Evolutionary conservation across 2,888 invertebrate species (phyloP).

Genomic region (Strigamia maritima): DNA sequence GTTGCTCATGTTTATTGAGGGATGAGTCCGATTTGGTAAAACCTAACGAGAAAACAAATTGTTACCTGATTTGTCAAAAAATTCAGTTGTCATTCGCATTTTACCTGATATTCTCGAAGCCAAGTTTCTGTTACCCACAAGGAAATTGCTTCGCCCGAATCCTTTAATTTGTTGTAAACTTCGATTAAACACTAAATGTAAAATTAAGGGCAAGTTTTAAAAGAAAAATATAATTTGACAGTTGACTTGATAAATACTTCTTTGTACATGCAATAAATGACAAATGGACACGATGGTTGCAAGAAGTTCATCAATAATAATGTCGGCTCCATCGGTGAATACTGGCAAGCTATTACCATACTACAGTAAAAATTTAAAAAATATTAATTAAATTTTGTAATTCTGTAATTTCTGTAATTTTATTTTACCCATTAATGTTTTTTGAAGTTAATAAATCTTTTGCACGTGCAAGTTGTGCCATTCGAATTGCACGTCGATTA

Average conservation of each 20-base stretch:
- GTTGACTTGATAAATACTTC: conserved; percentile 60
- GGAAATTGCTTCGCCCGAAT: conserved; percentile 65
- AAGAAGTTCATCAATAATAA: neutral
- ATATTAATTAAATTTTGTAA: too few relatives aligned
- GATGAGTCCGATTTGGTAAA: conserved; percentile 85
- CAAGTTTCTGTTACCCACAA: conserved; percentile 80
- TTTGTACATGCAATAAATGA: conserved; percentile 73
- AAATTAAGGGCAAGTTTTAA: conserved; percentile 33
- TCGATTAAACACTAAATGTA: conserved; percentile 68
- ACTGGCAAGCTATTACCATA: conserved; percentile 74
- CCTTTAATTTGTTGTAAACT: conserved; percentile 73
- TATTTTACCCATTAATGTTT: neutral
- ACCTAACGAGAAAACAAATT: too few relatives aligned
- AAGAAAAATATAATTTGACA: neutral
- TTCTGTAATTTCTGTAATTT: too few relatives aligned
- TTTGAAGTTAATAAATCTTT: neutral
- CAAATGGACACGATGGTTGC: conserved; percentile 72
- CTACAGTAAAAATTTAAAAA: conserved; percentile 48
- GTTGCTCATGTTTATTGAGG: conserved; percentile 84
- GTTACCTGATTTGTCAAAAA: too few relatives aligned
- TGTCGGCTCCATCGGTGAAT: conserved; percentile 68
- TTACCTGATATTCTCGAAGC: conserved; percentile 77
- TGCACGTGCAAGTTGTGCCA: neutral
- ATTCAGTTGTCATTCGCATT: neutral
- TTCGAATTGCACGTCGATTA: neutral